Conservation (phyloP, 1,140 invertebrate species). For the Steinernema khuongi region DNA sequence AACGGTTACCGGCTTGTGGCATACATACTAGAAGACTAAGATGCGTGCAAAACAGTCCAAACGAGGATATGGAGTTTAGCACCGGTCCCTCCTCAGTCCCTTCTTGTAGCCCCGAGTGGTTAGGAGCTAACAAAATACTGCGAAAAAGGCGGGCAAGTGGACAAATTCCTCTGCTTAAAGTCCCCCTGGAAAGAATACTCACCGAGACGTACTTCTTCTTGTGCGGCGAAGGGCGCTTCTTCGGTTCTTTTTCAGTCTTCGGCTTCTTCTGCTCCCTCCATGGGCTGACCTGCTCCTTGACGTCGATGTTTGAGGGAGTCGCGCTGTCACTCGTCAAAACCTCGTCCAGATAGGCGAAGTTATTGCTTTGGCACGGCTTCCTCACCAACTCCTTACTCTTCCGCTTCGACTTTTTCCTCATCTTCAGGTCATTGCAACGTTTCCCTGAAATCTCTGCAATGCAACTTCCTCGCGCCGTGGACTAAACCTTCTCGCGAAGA, state of each 20-base stretch:
- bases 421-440: no score
- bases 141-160: neutral
- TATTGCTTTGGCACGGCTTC: neutral
- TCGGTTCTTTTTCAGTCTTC: neutral
- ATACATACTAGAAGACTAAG: no score
- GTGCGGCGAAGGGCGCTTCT: neutral
- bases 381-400: neutral
- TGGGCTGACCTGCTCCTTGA: neutral
- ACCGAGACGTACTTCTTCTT: conserved; percentile 1
- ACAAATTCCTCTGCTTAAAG: neutral
- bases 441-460: no score
- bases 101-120: no score
- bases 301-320: neutral
- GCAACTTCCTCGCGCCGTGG: no score
- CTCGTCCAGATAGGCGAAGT: neutral
- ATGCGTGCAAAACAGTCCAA: no score
- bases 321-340: neutral
- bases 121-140: neutral
- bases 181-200: neutral
- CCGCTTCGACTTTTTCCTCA: no score
- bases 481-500: no score
- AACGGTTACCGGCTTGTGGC: no score
- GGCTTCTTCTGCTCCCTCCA: neutral
- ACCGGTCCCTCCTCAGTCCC: no score
- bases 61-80: no score